Evolutionary conservation across 2,888 invertebrate species (phyloP), one percentile per base, ranked within the genome.

Genomic region (Selenia dentaria): DNA sequence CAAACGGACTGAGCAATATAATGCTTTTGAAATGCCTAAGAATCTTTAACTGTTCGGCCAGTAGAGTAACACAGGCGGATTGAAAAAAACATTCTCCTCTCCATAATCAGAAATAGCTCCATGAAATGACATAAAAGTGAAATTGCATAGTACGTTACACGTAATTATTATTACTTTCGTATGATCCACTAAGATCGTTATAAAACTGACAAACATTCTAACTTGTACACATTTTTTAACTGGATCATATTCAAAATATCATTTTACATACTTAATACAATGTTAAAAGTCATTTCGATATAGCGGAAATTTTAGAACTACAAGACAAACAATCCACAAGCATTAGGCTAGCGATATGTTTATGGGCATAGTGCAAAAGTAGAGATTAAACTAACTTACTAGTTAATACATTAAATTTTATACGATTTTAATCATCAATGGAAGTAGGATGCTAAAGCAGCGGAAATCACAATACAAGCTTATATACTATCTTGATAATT

Each of bases 211-310:
- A 66, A 79, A 76, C 69, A 74, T 65, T 16, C 69, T 71, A 78
- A 70, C 70, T 62, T 70, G 68, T 75, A 78, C 70, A 70, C 62
- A 65, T 70, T 73, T 69, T 59, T 73, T 67, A 65, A 74, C 78
- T 73, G 76, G 68, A 75, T 72, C 70, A 74, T 79, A 79, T 75
- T 79, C 73, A 77, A 75, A 78, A 78, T 80, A 78, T 75, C 62
- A 56, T 56, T 67, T 65, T 74, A 64, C 67, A 33, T 34, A 34
- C n/a, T n/a, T n/a, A n/a, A n/a, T 16, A 29, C 8, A 18, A 12
- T 49, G 3, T 27, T 53, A 46, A 43, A 28, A 51, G 44, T 44
- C 10, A 32, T 44, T 36, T 18, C 8, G 29, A 35, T 52, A 48
- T 48, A 42, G 51, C 51, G 20, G 37, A 9, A 18, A 16, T 3